Evolutionary conservation across 2,888 invertebrate genomes (phyloP).

Genomic region (Apodemia zela): DNA sequence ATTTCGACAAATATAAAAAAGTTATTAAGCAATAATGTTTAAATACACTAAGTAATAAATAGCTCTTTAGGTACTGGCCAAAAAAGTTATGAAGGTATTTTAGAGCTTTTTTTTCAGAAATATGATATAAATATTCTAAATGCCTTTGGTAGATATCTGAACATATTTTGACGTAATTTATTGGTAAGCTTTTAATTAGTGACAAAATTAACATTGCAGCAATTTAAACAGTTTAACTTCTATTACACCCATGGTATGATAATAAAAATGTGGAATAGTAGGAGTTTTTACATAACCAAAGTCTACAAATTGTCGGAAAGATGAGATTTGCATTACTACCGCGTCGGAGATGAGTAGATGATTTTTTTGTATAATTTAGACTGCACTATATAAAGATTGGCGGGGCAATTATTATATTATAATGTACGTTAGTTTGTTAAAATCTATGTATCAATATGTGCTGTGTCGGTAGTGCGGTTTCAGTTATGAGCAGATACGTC

Average conservation of each 20-base stretch:
- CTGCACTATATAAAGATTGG: too few relatives aligned
- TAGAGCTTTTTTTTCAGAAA: neutral
- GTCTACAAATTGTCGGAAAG: neutral
- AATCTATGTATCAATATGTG: too few relatives aligned
- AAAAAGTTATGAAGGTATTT: neutral
- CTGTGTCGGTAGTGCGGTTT: too few relatives aligned
- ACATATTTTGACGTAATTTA: neutral
- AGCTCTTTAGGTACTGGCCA: slow-evolving; percentile 5
- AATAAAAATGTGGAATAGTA: neutral
- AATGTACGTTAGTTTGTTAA: too few relatives aligned
- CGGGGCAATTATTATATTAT: too few relatives aligned
- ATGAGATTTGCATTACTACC: neutral
- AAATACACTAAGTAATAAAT: neutral
- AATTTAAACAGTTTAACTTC: neutral
- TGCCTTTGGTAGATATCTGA: slow-evolving; percentile 5
- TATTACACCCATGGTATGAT: too few relatives aligned
- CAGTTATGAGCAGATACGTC: too few relatives aligned
- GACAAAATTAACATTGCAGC: neutral
- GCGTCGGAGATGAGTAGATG: neutral
- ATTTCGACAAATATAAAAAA: neutral
- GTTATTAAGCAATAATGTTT: slow-evolving; percentile 1
- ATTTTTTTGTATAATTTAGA: neutral
- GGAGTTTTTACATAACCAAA: neutral
- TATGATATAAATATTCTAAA: neutral
- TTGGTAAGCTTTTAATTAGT: neutral